These are phyloP conservation scores for Papilio xuthus DNA, from an alignment of 1,140 invertebrate species.

Conservation along the genomic window DNA sequence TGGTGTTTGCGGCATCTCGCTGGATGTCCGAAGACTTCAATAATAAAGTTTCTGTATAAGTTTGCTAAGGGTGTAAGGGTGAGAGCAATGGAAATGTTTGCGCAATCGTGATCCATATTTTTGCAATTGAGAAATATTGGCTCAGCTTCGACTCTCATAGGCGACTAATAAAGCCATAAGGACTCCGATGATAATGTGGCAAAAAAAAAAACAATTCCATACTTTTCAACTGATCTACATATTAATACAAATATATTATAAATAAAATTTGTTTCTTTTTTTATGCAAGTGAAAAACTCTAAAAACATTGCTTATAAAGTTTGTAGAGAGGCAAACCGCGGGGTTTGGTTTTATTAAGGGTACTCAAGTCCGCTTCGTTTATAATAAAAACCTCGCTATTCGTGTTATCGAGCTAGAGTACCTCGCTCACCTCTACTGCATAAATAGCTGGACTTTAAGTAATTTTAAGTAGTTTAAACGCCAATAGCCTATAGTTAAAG, in stretches of 20 bases:
- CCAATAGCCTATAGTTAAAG: too few relatives aligned
- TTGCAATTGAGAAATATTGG: not conserved
- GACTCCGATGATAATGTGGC: too few relatives aligned
- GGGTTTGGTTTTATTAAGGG: conserved; percentile 22
- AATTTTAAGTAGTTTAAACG: not conserved
- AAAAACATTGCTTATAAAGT: conserved; percentile 4
- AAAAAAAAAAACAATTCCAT: not conserved
- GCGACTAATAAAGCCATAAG: too few relatives aligned
- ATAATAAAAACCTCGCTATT: conserved; percentile 20
- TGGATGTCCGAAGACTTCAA: not conserved
- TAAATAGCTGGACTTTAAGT: not conserved
- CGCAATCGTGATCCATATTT: too few relatives aligned
- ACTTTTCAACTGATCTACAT: not conserved
- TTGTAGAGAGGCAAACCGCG: conserved; percentile 2
- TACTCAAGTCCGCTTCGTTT: not conserved
- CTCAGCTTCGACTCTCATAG: too few relatives aligned
- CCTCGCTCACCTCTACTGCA: not conserved
- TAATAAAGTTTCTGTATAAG: conserved; percentile 13
- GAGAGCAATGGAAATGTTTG: not conserved
- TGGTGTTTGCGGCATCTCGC: not conserved
- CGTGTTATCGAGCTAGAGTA: not conserved
- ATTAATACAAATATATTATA: not conserved
- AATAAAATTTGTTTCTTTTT: too few relatives aligned
- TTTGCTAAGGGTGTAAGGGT: not conserved
- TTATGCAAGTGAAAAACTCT: not conserved